Evolutionary conservation across 37 sponge, comb jelly and placozoan genomes (phyloP).

Genomic region (Corticium candelabrum): DNA sequence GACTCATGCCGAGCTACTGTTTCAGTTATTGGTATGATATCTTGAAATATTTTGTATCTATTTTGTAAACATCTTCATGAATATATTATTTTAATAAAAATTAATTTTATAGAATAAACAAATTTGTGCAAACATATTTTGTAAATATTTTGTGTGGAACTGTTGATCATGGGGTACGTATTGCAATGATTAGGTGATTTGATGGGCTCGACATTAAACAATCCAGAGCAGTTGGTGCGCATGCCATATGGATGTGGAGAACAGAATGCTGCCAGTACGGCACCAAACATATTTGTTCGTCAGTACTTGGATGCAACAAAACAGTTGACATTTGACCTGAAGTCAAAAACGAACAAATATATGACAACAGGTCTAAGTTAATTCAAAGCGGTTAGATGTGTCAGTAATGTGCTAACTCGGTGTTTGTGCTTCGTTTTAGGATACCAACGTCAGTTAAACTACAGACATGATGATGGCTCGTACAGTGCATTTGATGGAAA

Average conservation of each 20-base stretch:
- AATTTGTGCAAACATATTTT: too few relatives aligned
- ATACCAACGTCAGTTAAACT: conserved; percentile 11
- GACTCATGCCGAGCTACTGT: not conserved
- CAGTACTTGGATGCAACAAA: not conserved
- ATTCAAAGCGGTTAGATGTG: too few relatives aligned
- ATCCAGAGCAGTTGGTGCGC: not conserved
- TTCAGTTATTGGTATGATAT: conserved; percentile 1
- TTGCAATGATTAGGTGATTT: conserved; percentile 9
- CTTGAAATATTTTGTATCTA: too few relatives aligned
- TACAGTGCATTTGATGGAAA: conserved; percentile 12
- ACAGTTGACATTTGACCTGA: not conserved
- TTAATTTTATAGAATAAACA: too few relatives aligned
- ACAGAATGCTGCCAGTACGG: conserved; percentile 2
- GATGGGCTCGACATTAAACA: conserved; percentile 10
- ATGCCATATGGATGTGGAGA: conserved; percentile 22
- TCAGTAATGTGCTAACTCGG: not conserved
- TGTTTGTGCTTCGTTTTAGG: not conserved
- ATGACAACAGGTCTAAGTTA: conserved; percentile 11
- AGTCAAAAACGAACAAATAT: not conserved
- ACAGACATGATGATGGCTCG: not conserved
- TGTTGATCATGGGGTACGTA: too few relatives aligned
- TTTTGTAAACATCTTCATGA: too few relatives aligned
- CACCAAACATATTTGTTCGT: not conserved
- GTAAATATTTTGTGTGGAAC: too few relatives aligned
- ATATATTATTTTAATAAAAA: too few relatives aligned